Evolutionary conservation across 2,113 vertebrate species (phyloP), one percentile per base, ranked within the genome.

Genomic region (Chitala chitala): DNA sequence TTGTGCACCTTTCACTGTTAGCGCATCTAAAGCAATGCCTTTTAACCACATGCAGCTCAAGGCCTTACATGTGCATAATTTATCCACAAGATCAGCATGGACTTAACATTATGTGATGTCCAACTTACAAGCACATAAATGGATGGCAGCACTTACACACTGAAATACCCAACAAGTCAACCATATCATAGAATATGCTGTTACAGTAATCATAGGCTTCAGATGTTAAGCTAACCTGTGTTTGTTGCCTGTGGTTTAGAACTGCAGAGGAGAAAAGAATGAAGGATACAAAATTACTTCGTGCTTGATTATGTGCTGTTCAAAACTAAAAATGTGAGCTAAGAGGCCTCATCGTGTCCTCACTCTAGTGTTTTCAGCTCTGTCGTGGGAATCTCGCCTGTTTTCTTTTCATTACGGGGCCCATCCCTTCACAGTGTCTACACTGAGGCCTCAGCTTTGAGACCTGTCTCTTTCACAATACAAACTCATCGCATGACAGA

Each of bases 381-480:
- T 81, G 85, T 90, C 89, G 89, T 89, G 88, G 87, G 89, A 90
- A 90, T 83, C 81, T 89, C 78, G 75, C 78, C 82, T 89, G 86
- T 91, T 91, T 90, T 90, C 89, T 90, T 90, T 90, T 92, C 87
- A 90, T 90, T 89, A 89, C 75, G 55, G 74, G 72, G 82, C 78
- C 79, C 82, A 86, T 88, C 86, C 86, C 82, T 81, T 73, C 72
- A 75, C 85, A 83, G 87, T 86, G 86, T 82, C 78, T 86, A 80
- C 85, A 87, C 88, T 88, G 87, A 89, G n/a, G n/a, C n/a, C n/a
- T n/a, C n/a, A n/a, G n/a, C n/a, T n/a, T n/a, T n/a, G n/a, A n/a
- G n/a, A n/a, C n/a, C n/a, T n/a, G n/a, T n/a, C n/a, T n/a, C n/a
- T n/a, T n/a, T n/a, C n/a, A n/a, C n/a, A n/a, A n/a, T n/a, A n/a